These are phyloP conservation scores for Anneissia japonica DNA, from an alignment of 35 echinoderm and acorn worm species.

Conservation along the genomic window DNA sequence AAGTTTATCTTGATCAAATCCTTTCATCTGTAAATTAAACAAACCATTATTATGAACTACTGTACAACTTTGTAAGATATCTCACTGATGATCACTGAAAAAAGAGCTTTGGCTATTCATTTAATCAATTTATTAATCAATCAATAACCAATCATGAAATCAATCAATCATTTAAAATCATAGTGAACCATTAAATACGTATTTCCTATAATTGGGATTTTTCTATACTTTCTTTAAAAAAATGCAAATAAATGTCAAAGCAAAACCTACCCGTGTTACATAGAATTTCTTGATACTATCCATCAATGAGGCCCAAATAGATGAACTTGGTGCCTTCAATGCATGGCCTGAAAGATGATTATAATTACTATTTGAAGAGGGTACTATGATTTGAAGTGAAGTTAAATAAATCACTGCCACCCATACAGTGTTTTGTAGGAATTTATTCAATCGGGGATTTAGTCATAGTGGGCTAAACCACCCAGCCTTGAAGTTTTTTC, in stretches of 20 bases:
- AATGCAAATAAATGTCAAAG: not conserved
- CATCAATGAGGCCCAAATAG: constrained; percentile 74
- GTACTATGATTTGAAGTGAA: too few species aligned
- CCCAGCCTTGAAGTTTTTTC: too few species aligned
- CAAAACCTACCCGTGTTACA: constrained; percentile 69
- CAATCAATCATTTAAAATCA: not conserved
- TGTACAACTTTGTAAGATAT: too few species aligned
- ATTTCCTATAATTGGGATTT: not conserved
- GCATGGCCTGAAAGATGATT: constrained; percentile 16
- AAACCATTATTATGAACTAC: too few species aligned
- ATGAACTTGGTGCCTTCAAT: constrained; percentile 64
- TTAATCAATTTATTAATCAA: too few species aligned
- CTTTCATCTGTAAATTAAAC: constrained; percentile 74
- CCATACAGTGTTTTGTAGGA: too few species aligned
- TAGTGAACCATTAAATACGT: not conserved
- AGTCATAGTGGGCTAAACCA: too few species aligned
- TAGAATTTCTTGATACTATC: constrained; percentile 97
- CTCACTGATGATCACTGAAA: too few species aligned
- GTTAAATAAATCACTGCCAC: too few species aligned
- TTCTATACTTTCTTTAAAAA: not conserved
- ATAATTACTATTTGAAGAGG: too few species aligned
- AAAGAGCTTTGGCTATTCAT: too few species aligned
- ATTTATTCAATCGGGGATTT: too few species aligned
- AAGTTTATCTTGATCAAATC: constrained; percentile 65
- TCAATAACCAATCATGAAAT: not conserved